A percentile compares a stretch with the other conserved stretches of the same genome.
Evolutionary conservation across 2,113 vertebrate species (phyloP).

Genomic region (Anser cygnoides): DNA sequence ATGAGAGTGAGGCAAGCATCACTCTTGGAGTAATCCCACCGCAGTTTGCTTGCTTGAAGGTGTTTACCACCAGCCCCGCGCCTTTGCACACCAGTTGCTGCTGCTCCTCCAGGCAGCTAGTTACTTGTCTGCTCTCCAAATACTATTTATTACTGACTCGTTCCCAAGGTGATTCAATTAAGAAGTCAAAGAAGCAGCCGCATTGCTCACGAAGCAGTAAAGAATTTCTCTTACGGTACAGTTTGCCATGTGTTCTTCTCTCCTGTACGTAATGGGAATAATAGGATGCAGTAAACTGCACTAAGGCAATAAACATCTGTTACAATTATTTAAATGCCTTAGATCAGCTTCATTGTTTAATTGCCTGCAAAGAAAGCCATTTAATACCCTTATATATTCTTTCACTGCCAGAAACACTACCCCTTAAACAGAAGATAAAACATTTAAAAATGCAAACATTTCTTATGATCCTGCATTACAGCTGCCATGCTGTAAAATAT

Average conservation of each 20-base stretch:
- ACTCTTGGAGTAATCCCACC: background rate
- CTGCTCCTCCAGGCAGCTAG: background rate
- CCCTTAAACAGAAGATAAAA: conserved; percentile 48
- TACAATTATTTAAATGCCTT: conserved; percentile 64
- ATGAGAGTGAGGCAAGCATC: background rate
- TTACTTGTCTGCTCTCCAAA: conserved; percentile 33
- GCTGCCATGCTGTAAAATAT: background rate
- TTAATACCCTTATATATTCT: conserved; percentile 23
- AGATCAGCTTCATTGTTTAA: conserved; percentile 54
- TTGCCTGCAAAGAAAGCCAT: conserved; percentile 56
- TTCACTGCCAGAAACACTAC: conserved; percentile 16
- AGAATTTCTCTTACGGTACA: conserved; percentile 29
- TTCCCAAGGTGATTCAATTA: conserved; percentile 59
- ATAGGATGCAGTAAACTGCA: conserved; percentile 42
- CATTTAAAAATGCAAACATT: conserved; percentile 26
- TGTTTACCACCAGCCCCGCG: background rate
- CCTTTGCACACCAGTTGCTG: conserved; percentile 22
- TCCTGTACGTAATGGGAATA: conserved; percentile 45
- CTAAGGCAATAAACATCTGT: conserved; percentile 64
- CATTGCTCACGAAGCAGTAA: conserved; percentile 42
- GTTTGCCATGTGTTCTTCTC: conserved; percentile 31
- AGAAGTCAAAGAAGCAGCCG: conserved; percentile 43
- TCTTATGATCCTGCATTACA: background rate
- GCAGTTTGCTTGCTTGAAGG: background rate
- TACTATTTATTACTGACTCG: conserved; percentile 9